Evolutionary conservation across 1,140 invertebrate species (phyloP).

Genomic region (Musca domestica): DNA sequence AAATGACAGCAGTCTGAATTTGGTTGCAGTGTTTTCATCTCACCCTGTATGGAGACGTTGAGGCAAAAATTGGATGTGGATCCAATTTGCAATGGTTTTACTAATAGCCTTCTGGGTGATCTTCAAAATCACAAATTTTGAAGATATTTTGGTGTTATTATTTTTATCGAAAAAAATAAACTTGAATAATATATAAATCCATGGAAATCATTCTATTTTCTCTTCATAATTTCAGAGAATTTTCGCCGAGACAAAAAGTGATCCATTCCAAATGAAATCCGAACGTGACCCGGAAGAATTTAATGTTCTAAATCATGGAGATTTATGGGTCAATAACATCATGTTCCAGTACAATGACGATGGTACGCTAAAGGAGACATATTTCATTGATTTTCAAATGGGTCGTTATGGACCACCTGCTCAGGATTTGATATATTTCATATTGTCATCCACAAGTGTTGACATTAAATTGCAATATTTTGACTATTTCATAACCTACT

Average conservation of each 20-base stretch:
- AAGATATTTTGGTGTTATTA: too few species aligned
- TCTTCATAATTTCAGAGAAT: conserved; percentile 29
- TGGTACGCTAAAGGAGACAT: conserved; percentile 31
- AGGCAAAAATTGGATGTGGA: too few species aligned
- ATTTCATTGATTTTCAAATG: conserved; percentile 46
- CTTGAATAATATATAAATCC: too few species aligned
- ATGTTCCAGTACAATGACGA: conserved; percentile 50
- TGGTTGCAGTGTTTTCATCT: too few species aligned
- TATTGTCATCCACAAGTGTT: conserved; percentile 37
- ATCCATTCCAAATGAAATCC: conserved; percentile 36
- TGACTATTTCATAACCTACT: conserved; percentile 39
- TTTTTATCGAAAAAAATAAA: too few species aligned
- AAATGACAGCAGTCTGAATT: too few species aligned
- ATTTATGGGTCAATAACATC: conserved; percentile 55
- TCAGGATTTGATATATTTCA: conserved; percentile 40
- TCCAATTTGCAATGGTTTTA: too few species aligned
- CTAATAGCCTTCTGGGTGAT: too few species aligned
- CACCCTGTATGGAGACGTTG: too few species aligned
- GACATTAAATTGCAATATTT: conserved; percentile 39
- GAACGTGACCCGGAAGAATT: conserved; percentile 55
- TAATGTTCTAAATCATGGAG: conserved; percentile 64
- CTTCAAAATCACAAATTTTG: too few species aligned
- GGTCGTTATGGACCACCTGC: conserved; percentile 41
- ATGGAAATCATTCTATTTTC: not conserved
- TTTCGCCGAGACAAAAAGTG: conserved; percentile 27